Percentiles rank a stretch among this genome's conserved stretches.
These are phyloP conservation scores for Rhamnusium bicolor DNA, from an alignment of 2,888 invertebrate species.

Conservation along the genomic window DNA sequence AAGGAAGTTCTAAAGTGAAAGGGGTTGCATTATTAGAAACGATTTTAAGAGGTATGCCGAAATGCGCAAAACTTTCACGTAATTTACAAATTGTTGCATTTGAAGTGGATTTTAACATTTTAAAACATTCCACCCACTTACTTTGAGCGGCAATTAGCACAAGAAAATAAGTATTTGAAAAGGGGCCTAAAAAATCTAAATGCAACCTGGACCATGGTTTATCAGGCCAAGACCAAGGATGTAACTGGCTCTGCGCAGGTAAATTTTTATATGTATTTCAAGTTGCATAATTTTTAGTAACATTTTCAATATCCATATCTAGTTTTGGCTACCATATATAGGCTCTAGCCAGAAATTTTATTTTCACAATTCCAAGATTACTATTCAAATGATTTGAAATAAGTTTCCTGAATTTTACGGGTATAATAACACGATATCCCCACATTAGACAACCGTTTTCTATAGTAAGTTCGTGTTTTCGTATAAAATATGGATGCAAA, in stretches of 20 bases:
- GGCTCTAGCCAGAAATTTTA: background rate
- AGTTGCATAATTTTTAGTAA: background rate
- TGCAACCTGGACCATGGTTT: constrained; percentile 13
- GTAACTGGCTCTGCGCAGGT: constrained; percentile 4
- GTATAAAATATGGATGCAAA: background rate
- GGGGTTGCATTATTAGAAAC: constrained; percentile 5
- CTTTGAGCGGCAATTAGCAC: background rate
- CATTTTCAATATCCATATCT: constrained; percentile 13
- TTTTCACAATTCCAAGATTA: constrained; percentile 4
- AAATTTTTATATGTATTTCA: background rate
- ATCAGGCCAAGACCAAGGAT: constrained; percentile 4
- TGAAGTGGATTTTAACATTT: background rate
- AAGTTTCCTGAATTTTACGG: background rate
- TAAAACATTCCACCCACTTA: constrained; percentile 11
- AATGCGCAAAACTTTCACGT: background rate
- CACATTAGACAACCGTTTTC: background rate
- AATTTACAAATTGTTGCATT: background rate
- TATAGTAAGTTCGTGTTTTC: background rate
- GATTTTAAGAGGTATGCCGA: constrained; percentile 1
- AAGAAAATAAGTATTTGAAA: background rate
- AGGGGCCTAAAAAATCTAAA: constrained; percentile 23
- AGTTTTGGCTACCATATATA: constrained; percentile 27
- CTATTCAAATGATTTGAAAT: background rate
- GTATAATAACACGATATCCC: background rate
- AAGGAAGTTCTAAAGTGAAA: constrained; percentile 5